These are phyloP conservation scores for Adrianichthys oophorus DNA, from an alignment of 2,797 vertebrate genomes.

Conservation along the genomic window DNA sequence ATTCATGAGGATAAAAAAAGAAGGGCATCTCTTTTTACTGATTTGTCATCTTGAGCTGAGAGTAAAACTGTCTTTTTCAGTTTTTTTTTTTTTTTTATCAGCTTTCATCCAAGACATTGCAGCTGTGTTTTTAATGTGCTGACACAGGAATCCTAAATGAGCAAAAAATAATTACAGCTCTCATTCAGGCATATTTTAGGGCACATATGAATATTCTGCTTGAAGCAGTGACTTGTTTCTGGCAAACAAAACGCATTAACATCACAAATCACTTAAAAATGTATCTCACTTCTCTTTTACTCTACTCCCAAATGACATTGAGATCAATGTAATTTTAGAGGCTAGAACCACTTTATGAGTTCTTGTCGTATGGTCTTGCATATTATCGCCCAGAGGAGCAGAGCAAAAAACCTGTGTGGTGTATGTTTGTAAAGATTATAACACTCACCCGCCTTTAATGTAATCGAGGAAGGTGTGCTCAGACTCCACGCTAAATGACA, in stretches of 20 bases:
- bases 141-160: neutral
- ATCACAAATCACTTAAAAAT: neutral
- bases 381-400: neutral
- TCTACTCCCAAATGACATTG: neutral
- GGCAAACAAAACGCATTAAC: neutral
- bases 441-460: conserved; percentile 96
- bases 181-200: neutral
- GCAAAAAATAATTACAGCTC: neutral
- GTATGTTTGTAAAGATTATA: neutral
- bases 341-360: neutral
- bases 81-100: conserved; percentile 8
- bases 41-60: no score
- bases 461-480: conserved; percentile 96
- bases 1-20: neutral
- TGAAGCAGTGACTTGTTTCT: neutral
- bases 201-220: neutral
- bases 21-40: neutral
- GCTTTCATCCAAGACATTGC: neutral
- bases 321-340: neutral
- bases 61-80: neutral
- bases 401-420: neutral
- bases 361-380: no score
- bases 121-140: neutral
- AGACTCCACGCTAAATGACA: conserved; percentile 90
- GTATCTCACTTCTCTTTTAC: neutral